phyloP scores from a whole-genome alignment of 2,888 invertebrate genomes.

The Phyllotreta striolata region DNA sequence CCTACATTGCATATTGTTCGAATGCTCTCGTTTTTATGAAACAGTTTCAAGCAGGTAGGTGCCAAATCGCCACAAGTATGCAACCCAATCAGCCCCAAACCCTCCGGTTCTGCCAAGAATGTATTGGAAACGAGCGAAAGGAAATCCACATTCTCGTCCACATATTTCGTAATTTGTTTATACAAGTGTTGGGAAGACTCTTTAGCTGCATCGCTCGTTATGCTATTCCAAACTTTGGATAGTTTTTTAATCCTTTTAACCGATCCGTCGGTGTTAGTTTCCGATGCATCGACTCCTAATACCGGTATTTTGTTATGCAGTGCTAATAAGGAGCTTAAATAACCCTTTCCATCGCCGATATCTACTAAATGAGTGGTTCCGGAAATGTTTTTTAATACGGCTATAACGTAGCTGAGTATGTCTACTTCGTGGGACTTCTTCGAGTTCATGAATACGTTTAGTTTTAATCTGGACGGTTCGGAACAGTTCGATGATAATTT shows the following conservation, averaged over 20 bases:
- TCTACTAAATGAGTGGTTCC: constrained; percentile 71
- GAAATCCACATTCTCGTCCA: constrained; percentile 69
- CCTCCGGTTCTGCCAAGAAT: constrained; percentile 61
- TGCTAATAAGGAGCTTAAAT: constrained; percentile 78
- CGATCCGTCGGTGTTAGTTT: constrained; percentile 73
- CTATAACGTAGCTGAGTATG: constrained; percentile 69
- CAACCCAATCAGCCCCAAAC: constrained; percentile 74
- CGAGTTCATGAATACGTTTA: constrained; percentile 77
- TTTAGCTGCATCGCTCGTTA: constrained; percentile 36
- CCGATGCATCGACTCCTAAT: constrained; percentile 82
- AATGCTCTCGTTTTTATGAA: constrained; percentile 65
- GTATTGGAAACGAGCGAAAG: constrained; percentile 61
- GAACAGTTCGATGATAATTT: constrained; percentile 57
- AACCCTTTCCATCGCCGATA: constrained; percentile 90
- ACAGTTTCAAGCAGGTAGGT: constrained; percentile 75
- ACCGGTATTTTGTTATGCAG: constrained; percentile 76
- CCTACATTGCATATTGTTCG: constrained; percentile 80
- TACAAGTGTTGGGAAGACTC: constrained; percentile 59
- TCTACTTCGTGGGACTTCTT: constrained; percentile 87
- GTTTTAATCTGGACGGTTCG: constrained; percentile 54
- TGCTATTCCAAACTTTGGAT: constrained; percentile 58
- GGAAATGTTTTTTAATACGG: constrained; percentile 61
- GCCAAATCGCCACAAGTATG: constrained; percentile 91
- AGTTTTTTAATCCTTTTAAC: constrained; percentile 64
- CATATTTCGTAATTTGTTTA: constrained; percentile 69